Conservation (phyloP, 1,140 invertebrate genomes). For the Diprion similis region DNA sequence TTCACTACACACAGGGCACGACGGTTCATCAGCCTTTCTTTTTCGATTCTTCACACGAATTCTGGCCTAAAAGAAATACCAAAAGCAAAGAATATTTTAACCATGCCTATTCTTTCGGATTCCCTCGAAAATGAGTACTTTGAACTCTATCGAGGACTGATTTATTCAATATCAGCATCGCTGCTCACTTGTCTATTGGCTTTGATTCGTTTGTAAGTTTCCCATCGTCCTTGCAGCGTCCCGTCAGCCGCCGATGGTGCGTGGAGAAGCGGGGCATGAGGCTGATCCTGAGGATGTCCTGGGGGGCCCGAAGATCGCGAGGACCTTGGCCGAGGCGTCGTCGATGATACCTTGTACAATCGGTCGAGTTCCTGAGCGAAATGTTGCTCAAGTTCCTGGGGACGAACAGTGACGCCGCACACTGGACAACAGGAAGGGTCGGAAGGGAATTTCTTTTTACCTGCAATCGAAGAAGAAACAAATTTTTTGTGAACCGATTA, state of each 20-base stretch:
- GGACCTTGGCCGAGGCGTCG: constrained; percentile 51
- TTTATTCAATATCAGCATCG: constrained; percentile 13
- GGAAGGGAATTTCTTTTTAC: constrained; percentile 62
- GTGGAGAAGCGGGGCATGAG: constrained; percentile 56
- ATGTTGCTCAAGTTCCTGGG: constrained; percentile 78
- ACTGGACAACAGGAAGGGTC: constrained; percentile 79
- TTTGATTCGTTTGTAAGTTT: constrained; percentile 84
- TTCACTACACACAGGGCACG: constrained; percentile 81
- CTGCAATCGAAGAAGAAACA: constrained; percentile 31
- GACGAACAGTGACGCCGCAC: constrained; percentile 77
- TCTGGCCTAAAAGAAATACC: constrained; percentile 57
- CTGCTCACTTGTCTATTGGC: constrained; percentile 77
- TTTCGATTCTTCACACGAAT: constrained; percentile 71
- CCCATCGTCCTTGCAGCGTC: constrained; percentile 78
- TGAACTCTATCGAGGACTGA: neutral
- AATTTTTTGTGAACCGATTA: neutral
- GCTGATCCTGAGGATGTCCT: constrained; percentile 60
- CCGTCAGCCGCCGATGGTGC: constrained; percentile 64
- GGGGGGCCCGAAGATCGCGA: constrained; percentile 58
- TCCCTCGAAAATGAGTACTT: constrained; percentile 31
- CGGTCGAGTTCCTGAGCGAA: constrained; percentile 79
- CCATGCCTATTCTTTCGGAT: neutral
- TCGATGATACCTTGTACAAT: constrained; percentile 69
- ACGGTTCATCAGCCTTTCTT: constrained; percentile 72
- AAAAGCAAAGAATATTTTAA: constrained; percentile 9